Evolutionary conservation across 1,140 invertebrate species (phyloP), one percentile per base, ranked within the genome.

Genomic region (Ctenoplectra terminalis): DNA sequence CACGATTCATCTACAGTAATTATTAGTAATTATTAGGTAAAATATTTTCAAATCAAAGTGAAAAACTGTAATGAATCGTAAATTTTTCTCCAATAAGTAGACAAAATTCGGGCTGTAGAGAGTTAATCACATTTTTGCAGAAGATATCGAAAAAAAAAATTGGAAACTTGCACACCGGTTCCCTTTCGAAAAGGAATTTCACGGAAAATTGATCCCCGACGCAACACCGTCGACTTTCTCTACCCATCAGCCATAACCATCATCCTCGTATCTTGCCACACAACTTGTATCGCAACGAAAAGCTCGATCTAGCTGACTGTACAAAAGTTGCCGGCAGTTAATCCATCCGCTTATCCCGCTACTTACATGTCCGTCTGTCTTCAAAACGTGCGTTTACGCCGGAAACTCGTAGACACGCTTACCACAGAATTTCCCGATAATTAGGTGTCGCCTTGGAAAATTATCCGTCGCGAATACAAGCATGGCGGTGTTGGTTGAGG

Each of bases 381-480:
- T 48, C 5, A 26, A 46, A 73, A 50, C 60, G 23, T 48, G 63
- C 40, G 48, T 52, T 63, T 48, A 58, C 67, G 76, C 31, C 3
- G 81, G 43, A 61, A 61, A 20, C 13, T 11, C 6, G 56, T 46
- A 71, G 75, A 77, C 81, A 70, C 69, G 74, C 31, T 87, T 50
- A 70, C 82, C 87, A 63, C 72, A 64, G 82, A 90, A 88, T 91
- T 89, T 86, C 67, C 76, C 87, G 88, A 90, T 90, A 91, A 90
- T 90, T 90, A 91, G 89, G 86, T 90, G 87, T 90, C 90, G 81
- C 80, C 74, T 74, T 46, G 83, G 82, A 87, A 88, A 90, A 89
- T 90, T 90, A 88, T 86, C 72, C 74, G 58, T 50, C 56, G 52
- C 63, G 61, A 61, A 31, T 67, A 76, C 80, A 76, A 76, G 52